Evolutionary conservation across 2,113 vertebrate species (phyloP), one percentile per base, ranked within the genome.

Genomic region (Erythrolamprus reginae): DNA sequence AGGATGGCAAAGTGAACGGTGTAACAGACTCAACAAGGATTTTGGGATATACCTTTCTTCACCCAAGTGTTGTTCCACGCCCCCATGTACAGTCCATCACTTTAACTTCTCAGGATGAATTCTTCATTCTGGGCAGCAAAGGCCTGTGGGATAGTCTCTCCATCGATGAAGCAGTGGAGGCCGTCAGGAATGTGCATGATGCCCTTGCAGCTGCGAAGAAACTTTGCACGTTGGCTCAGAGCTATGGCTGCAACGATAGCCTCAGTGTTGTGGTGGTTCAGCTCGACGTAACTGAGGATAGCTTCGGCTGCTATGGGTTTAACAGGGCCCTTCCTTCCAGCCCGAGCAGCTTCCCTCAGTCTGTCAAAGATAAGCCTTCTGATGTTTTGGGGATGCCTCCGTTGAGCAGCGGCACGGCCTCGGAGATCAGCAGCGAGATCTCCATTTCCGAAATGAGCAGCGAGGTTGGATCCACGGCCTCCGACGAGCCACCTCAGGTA

Each of bases 1-100:
- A 99, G 99, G 99, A 99, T 53, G 99, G 99, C 96, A 99, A 99
- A 96, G 98, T 99, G 93, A 99, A 99, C 0, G 99, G 99, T 0
- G 99, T 99, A 96, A 99, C 99, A 0, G 99, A 99, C 94, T 99
- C 98, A 9, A 99, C 99, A 0, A 97, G 99, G 55, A 98, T 99
- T 93, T 97, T 99, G 98, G 99, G 99, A 91, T 99, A 99, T 95
- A 99, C 99, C 65, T 99, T 99, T 95, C 98, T 99, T 24, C 99
- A 99, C 95, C 99, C 99, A 0, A 98, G 98, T 0, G 99, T 99
- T 65, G 97, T 99, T 83, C 99, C 99, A 0, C 98, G 98, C 6
- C 99, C 99, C 10, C 98, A 99, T 0, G 98, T 99, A 88, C 98
- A 98, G 95, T 99, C 98, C 0, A 98, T 99, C 89, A 97, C 98